A percentile compares a stretch with the other conserved stretches of the same genome.
Conservation (phyloP, 2,888 invertebrate species). For the Mythimna lalbum region DNA sequence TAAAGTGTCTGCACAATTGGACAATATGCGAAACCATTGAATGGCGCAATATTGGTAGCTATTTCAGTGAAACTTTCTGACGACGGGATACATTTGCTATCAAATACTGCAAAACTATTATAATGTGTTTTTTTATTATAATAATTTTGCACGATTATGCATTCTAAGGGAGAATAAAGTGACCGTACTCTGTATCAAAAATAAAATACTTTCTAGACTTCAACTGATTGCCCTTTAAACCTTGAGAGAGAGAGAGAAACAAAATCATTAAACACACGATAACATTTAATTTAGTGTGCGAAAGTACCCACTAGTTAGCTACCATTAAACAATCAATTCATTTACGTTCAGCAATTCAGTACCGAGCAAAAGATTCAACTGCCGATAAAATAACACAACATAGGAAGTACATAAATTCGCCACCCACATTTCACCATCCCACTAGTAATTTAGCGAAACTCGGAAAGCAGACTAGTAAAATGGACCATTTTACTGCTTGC, state of each 20-base stretch:
- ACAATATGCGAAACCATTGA: too few relatives aligned
- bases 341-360: slow-evolving; percentile 10
- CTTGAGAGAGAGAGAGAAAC: background rate
- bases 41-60: too few relatives aligned
- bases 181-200: too few relatives aligned
- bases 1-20: too few relatives aligned
- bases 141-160: too few relatives aligned
- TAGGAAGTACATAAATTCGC: slow-evolving; percentile 37
- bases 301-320: background rate
- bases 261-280: slow-evolving; percentile 6
- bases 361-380: slow-evolving; percentile 13
- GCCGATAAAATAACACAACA: slow-evolving; percentile 26
- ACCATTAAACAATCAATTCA: background rate
- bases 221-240: too few relatives aligned
- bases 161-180: too few relatives aligned
- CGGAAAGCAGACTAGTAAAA: slow-evolving; percentile 30
- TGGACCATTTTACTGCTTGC: slow-evolving; percentile 31
- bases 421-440: slow-evolving; percentile 31
- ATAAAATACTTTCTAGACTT: too few relatives aligned
- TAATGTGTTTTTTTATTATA: too few relatives aligned
- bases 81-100: too few relatives aligned
- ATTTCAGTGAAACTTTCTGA: too few relatives aligned
- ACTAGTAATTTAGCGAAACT: slow-evolving; percentile 6
- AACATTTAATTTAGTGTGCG: background rate
- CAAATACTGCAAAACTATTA: too few relatives aligned